Conservation (phyloP, 2,888 invertebrate genomes). For the Lithophane socia region DNA sequence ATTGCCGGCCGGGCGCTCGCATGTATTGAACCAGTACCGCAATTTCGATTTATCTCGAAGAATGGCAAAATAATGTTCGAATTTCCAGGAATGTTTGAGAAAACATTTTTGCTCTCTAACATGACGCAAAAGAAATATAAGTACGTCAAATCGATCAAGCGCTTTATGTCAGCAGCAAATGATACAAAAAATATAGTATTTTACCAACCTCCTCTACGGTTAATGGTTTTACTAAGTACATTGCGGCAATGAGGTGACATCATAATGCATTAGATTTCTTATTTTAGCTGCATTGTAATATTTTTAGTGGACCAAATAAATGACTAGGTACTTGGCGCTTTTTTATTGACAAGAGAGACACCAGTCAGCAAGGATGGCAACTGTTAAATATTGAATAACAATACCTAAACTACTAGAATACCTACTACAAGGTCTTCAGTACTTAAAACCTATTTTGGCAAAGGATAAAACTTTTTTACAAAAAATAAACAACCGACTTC, state of each 20-base stretch:
- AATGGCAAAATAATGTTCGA: too few species aligned
- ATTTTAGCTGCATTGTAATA: conserved; percentile 3
- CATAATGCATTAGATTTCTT: conserved; percentile 12
- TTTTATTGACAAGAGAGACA: background rate
- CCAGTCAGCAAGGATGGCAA: background rate
- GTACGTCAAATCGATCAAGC: conserved; percentile 1
- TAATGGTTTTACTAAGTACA: conserved; percentile 12
- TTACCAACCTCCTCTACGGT: background rate
- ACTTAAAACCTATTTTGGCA: too few species aligned
- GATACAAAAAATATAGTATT: background rate
- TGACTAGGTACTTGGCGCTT: background rate
- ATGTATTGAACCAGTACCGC: too few species aligned
- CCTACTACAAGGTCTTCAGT: too few species aligned
- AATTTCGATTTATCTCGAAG: too few species aligned
- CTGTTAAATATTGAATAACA: too few species aligned
- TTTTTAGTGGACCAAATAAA: background rate
- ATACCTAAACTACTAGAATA: too few species aligned
- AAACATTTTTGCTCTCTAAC: too few species aligned
- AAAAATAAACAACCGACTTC: too few species aligned
- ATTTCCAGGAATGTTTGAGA: too few species aligned
- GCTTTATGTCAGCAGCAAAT: background rate
- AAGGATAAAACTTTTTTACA: too few species aligned
- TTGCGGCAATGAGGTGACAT: conserved; percentile 9
- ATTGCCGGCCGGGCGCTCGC: too few species aligned
- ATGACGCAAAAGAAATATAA: conserved; percentile 4